phyloP scores from a whole-genome alignment of 1,140 invertebrate species.

The Temnothorax curvispinosus region DNA sequence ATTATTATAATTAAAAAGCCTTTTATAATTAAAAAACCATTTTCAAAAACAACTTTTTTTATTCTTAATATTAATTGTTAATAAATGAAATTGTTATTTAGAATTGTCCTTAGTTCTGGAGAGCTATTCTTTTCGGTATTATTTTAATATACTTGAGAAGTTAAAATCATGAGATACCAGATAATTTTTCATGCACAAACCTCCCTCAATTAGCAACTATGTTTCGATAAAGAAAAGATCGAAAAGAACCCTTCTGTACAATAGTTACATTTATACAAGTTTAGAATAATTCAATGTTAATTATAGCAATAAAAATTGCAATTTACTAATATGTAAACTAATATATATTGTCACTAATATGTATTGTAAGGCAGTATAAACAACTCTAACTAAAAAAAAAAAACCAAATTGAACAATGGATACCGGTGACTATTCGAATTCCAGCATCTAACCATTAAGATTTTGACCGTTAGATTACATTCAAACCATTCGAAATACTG shows the following conservation, averaged over 20 bases:
- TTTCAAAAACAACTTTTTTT: too few relatives aligned
- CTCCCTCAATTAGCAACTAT: not conserved
- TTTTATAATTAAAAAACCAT: too few relatives aligned
- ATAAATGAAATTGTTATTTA: not conserved
- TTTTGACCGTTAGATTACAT: conserved; percentile 18
- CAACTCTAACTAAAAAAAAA: not conserved
- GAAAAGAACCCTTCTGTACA: too few relatives aligned
- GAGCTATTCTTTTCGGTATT: not conserved
- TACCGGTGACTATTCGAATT: not conserved
- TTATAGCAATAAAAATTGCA: not conserved
- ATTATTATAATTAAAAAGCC: too few relatives aligned
- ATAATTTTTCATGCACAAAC: not conserved
- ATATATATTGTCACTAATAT: not conserved
- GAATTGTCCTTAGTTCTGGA: not conserved
- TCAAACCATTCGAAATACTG: conserved; percentile 22
- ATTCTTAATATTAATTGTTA: not conserved
- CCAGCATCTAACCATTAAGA: not conserved
- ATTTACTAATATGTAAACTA: not conserved
- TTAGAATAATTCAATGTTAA: not conserved
- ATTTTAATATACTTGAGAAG: not conserved
- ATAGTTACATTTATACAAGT: not conserved
- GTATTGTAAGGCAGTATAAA: not conserved
- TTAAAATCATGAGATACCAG: not conserved
- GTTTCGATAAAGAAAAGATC: not conserved
- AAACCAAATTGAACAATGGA: not conserved